Conservation (phyloP, 2,797 vertebrate species). For the Chloroceryle amazona region DNA sequence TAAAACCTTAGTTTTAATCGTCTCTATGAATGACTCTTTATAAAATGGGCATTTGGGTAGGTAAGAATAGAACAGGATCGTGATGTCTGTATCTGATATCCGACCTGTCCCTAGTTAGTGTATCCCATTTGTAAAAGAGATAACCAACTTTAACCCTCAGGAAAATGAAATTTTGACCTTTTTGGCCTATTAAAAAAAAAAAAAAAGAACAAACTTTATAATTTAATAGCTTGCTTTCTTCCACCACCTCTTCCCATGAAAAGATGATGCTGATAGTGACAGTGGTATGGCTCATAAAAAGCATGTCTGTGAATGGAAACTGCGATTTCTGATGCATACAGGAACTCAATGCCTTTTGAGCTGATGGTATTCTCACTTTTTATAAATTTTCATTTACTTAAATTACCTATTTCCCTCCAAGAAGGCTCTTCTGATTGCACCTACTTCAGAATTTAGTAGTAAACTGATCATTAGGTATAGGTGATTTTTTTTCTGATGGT, state of each 20-base stretch:
- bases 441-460: not conserved
- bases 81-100: not conserved
- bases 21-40: not conserved
- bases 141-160: not conserved
- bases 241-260: not conserved
- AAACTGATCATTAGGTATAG: not conserved
- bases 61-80: not conserved
- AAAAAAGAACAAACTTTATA: not conserved
- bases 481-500: not conserved
- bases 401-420: not conserved
- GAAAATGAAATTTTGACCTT: not conserved
- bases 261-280: not conserved
- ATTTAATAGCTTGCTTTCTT: not conserved
- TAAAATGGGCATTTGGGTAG: not conserved
- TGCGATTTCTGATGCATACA: not conserved
- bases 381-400: not conserved
- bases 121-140: not conserved
- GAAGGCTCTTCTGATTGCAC: not conserved
- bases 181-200: not conserved
- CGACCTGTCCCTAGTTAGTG: not conserved
- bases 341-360: not conserved
- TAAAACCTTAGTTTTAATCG: not conserved
- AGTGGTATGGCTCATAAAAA: not conserved
- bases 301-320: not conserved
- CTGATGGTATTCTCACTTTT: not conserved